A percentile compares a stretch with the other conserved stretches of the same genome.
Conservation (phyloP, 92 coral and sea anemone genomes). For the Siderastrea radians region DNA sequence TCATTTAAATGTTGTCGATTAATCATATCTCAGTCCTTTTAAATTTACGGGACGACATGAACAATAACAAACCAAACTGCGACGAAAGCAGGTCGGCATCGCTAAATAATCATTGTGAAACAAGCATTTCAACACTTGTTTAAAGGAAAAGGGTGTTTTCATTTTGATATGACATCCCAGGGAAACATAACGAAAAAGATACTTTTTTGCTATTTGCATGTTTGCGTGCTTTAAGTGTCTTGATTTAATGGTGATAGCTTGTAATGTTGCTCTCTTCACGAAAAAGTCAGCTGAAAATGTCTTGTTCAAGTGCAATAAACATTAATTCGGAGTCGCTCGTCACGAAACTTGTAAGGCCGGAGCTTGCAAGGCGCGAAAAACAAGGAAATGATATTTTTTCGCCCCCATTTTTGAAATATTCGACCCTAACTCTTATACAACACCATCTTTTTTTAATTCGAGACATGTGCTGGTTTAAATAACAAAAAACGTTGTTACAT, state of each 20-base stretch:
- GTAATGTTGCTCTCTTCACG: neutral
- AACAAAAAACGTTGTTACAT: neutral
- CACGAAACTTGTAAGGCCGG: constrained; percentile 14
- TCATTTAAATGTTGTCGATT: constrained; percentile 7
- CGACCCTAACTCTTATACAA: neutral
- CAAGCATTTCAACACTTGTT: neutral
- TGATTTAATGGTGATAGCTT: constrained; percentile 9
- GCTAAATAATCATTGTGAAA: neutral
- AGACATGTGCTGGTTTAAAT: neutral
- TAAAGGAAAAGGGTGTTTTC: neutral
- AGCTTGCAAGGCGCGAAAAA: neutral
- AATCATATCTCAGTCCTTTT: neutral
- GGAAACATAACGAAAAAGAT: neutral
- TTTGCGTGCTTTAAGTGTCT: neutral
- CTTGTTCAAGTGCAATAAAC: constrained; percentile 11
- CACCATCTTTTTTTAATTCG: neutral
- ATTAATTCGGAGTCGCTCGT: constrained; percentile 10
- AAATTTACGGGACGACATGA: constrained; percentile 1
- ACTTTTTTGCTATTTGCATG: neutral
- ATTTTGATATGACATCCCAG: no score
- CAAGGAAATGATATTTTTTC: neutral
- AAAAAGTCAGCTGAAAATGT: constrained; percentile 16
- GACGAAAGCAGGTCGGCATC: neutral
- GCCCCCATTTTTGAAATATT: neutral
- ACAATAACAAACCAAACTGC: neutral